Evolutionary conservation across 64 coral and sea anemone genomes (phyloP).

Genomic region (Stylophora pistillata): DNA sequence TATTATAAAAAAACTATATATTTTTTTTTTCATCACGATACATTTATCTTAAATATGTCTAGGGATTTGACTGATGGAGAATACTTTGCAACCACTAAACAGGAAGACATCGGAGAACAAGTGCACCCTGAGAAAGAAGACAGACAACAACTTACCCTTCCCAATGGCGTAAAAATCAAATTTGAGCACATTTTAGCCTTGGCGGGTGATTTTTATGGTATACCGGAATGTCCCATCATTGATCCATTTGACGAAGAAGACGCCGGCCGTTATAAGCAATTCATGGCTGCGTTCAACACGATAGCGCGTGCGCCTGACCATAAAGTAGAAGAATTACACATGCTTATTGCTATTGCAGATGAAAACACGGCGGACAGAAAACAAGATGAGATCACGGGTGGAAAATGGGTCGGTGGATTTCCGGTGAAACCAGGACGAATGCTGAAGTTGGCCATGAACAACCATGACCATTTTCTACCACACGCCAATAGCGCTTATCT

Average conservation of each 20-base stretch:
- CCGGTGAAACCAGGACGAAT: conserved; percentile 21
- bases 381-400: conserved; percentile 47
- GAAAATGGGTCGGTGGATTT: conserved; percentile 1
- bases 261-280: background rate
- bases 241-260: background rate
- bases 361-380: background rate
- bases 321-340: background rate
- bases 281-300: conserved; percentile 5
- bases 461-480: conserved; percentile 59
- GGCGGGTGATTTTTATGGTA: conserved; percentile 32
- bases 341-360: background rate
- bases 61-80: no score
- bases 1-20: no score
- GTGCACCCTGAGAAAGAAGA: background rate
- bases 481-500: conserved; percentile 33
- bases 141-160: background rate
- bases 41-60: no score
- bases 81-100: background rate
- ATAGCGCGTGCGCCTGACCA: background rate
- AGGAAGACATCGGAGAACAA: background rate
- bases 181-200: conserved; percentile 38
- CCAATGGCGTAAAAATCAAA: conserved; percentile 12
- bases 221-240: conserved; percentile 25
- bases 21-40: no score
- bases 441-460: conserved; percentile 11